phyloP scores from a whole-genome alignment of 2,888 invertebrate species.

The Scaptomyza cyrtandrae region DNA sequence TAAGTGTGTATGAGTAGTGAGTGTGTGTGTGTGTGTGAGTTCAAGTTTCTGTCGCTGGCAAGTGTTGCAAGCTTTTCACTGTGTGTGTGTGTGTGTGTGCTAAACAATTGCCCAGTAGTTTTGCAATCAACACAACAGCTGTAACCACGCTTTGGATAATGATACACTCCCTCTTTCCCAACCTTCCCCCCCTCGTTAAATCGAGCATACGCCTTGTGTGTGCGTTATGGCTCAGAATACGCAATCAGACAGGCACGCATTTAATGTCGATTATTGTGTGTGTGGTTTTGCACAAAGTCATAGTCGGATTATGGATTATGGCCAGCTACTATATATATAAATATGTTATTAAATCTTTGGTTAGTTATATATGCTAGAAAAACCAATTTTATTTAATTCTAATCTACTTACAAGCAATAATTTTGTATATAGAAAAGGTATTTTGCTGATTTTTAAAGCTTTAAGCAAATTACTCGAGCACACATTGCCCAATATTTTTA shows the following conservation, averaged over 20 bases:
- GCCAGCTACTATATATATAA: constrained; percentile 10
- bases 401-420: neutral
- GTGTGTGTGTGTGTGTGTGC: neutral
- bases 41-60: constrained; percentile 56
- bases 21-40: constrained; percentile 29
- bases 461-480: too few relatives aligned
- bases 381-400: neutral
- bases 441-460: too few relatives aligned
- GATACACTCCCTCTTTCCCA: constrained; percentile 1
- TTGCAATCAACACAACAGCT: constrained; percentile 34
- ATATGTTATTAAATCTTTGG: constrained; percentile 3
- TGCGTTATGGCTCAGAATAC: constrained; percentile 16
- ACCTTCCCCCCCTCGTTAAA: neutral
- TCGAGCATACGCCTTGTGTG: constrained; percentile 10
- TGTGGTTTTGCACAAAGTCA: constrained; percentile 5
- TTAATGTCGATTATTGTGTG: constrained; percentile 22
- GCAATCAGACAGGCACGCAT: constrained; percentile 25
- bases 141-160: constrained; percentile 16
- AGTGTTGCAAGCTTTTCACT: constrained; percentile 35
- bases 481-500: too few relatives aligned
- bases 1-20: constrained; percentile 7
- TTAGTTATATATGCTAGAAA: neutral
- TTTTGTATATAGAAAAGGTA: neutral
- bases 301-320: constrained; percentile 15
- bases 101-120: constrained; percentile 29